Percentiles rank a stretch among this genome's conserved stretches.
These are phyloP conservation scores for Pangasianodon hypophthalmus DNA, from an alignment of 2,113 vertebrate genomes.

Conservation along the genomic window DNA sequence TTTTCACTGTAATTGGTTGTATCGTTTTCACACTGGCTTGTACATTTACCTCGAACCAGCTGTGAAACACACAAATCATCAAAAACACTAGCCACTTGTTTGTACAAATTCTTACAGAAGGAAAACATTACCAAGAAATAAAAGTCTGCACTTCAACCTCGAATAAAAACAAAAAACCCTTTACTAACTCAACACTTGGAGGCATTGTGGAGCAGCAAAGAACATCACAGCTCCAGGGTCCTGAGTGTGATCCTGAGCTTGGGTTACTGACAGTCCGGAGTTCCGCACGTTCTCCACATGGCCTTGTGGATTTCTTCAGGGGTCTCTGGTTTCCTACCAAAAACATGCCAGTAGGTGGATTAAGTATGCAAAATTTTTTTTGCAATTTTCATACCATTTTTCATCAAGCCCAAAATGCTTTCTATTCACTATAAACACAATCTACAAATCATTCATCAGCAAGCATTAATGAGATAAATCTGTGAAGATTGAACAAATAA, in stretches of 20 bases:
- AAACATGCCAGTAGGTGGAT: neutral
- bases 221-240: neutral
- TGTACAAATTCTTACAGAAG: neutral
- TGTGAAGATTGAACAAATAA: no score
- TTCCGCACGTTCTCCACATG: neutral
- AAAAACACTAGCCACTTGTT: neutral
- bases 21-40: neutral
- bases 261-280: neutral
- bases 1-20: neutral
- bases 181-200: neutral
- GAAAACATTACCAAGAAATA: neutral
- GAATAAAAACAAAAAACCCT: no score
- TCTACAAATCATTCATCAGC: no score
- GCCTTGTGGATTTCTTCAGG: neutral
- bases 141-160: no score
- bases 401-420: no score
- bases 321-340: neutral
- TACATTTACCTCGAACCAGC: neutral
- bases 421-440: no score
- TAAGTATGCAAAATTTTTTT: neutral
- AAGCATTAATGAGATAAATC: no score
- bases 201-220: neutral
- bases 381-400: no score
- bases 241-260: neutral
- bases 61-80: neutral